A percentile compares a stretch with the other conserved stretches of the same genome.
These are phyloP conservation scores for Flabesymbios commensalis DNA, from an alignment of 2,888 invertebrate genomes.

Conservation along the genomic window DNA sequence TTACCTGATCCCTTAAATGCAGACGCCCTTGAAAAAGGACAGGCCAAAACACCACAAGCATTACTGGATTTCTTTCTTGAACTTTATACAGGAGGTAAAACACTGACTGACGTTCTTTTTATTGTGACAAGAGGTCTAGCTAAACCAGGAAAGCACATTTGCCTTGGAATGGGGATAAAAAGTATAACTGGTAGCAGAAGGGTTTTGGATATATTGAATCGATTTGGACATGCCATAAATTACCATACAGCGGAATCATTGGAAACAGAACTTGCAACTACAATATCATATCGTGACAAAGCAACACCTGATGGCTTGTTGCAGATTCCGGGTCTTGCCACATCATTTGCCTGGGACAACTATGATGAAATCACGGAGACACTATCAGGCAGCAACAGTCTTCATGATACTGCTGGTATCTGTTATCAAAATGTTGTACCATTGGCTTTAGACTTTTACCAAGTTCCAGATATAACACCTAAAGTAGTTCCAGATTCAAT, in stretches of 20 bases:
- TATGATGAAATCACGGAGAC: slow-evolving; percentile 31
- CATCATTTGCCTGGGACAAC: slow-evolving; percentile 27
- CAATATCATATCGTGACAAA: slow-evolving; percentile 5
- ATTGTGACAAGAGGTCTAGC: slow-evolving; percentile 6
- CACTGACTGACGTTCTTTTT: too few species aligned
- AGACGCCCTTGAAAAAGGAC: not conserved
- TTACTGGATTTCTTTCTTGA: too few species aligned
- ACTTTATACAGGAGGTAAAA: too few species aligned
- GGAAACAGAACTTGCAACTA: slow-evolving; percentile 25
- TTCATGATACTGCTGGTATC: slow-evolving; percentile 31
- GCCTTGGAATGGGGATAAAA: slow-evolving; percentile 23
- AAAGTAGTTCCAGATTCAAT: not conserved
- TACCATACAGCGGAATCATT: slow-evolving; percentile 23
- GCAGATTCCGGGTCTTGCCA: slow-evolving; percentile 10
- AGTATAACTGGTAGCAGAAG: slow-evolving; percentile 20
- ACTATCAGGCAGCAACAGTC: slow-evolving; percentile 21
- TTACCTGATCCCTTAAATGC: not conserved
- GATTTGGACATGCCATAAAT: slow-evolving; percentile 19
- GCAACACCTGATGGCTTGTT: slow-evolving; percentile 22
- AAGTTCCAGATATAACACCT: too few species aligned
- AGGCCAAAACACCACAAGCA: not conserved
- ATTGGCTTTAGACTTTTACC: too few species aligned
- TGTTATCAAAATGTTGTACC: too few species aligned
- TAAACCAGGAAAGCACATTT: slow-evolving; percentile 26
- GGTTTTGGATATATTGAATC: slow-evolving; percentile 23